Evolutionary conservation across 2,888 invertebrate species (phyloP), one percentile per base, ranked within the genome.

Genomic region (Hydrotaea cyrtoneurina): DNA sequence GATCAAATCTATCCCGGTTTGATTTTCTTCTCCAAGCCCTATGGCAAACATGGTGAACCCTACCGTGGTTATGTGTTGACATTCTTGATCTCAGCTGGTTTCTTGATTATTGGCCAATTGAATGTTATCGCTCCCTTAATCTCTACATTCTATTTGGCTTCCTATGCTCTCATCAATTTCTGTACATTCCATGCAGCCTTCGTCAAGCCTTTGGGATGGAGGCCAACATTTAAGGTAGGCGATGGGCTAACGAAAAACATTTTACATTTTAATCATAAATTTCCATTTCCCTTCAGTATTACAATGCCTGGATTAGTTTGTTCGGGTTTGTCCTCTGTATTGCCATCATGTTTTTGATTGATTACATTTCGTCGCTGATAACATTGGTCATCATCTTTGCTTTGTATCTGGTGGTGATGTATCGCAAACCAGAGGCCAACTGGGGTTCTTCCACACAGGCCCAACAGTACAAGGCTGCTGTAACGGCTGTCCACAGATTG

Each of bases 381-480:
- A 98, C 98, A 0, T 97, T 98, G 90, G 95, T 95, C 86, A 94
- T 98, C 79, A 96, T 98, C 90, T 95, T 97, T 89, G 96, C 96
- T 0, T 94, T 99, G 23, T 99, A 98, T 92, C 94, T 98, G 87
- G 96, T 98, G 89, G 97, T 99, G 15, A 96, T 97, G 87, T 97
- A 98, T 90, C 94, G 98, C 72, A 98, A 98, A 90, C 99, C 99
- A 94, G 97, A 98, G 91, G 98, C 98, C 2, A 99, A 99, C 92
- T 99, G 99, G 99, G 99, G 99, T 26, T 98, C 98, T 80, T 97
- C 98, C 8, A 98, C 98, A 0, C 98, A 99, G 92, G 98, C 98
- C 0, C 98, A 99, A 92, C 97, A 96, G 43, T 99, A 98, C 93
- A 98, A 98, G 92, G 96, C 96, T 11, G 98, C 99, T 0, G 92